Base-by-base conservation (phyloP, 2,888 invertebrate genomes). In the Alviniconcha strummeri region DNA sequence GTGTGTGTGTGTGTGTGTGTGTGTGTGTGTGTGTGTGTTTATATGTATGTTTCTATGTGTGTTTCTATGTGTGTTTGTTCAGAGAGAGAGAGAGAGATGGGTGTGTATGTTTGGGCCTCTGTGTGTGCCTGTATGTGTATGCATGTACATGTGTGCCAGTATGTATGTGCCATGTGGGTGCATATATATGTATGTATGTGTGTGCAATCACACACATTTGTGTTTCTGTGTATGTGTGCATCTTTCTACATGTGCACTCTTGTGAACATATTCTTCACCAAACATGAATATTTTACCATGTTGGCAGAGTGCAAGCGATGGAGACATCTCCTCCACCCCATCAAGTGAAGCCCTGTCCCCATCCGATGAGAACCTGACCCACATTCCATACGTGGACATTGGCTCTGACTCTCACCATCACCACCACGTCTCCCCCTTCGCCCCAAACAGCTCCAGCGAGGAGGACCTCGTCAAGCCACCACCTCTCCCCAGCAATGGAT, bases 261-360 rank as follows among this genome's bases (percentile, higher is more conserved):
- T 36, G 36, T 36, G 36, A 36, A 36, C 36, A 36, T 36, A 36
- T 36, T 36, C 36, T 36, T 36, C 36, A 36, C 36, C 36, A 36
- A 36, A 36, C 36, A 36, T 36, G 36, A 36, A 36, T 3, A 36
- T 36, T 36, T 36, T 36, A 36, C 36, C 36, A 36, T 36, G 36
- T 36, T 36, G 36, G 36, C 64, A 69, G 77, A 82, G 77, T 15
- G 64, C 69, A 17, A 82, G 82, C 69, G 82, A 82, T 5, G 82
- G 60, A 9, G 82, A 82, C 36, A 36, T 82, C 13, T 82, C 81
- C 36, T 81, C 82, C 82, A 82, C 76, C 54, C 82, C 82, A 5
- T 82, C 82, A n/a, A 82, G 82, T 36, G 82, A 82, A 13, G 56
- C 77, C 4, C 82, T n/a, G 54, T 82, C 82, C 54, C 82, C 82